Conservation (phyloP, 2,888 invertebrate genomes). For the Sinodicranocentrus sp. region DNA sequence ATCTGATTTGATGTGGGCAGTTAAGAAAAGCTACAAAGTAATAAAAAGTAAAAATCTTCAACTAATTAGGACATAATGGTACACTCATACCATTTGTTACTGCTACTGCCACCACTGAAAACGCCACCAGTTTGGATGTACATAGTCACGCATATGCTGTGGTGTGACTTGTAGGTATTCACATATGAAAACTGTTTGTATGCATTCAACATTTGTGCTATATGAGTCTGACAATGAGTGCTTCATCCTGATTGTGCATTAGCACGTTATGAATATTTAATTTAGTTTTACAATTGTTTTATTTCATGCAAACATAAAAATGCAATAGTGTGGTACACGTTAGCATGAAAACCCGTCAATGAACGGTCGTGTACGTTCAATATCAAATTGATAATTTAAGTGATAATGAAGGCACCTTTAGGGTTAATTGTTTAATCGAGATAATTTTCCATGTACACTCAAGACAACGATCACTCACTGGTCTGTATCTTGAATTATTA, state of each 20-base stretch:
- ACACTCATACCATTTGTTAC: not conserved
- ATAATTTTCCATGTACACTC: not conserved
- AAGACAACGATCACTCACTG: not conserved
- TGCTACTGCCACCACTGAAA: not conserved
- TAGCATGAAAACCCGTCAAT: not conserved
- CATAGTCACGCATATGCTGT: not conserved
- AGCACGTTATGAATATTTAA: not conserved
- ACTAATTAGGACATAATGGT: conserved; percentile 23
- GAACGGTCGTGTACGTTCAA: not conserved
- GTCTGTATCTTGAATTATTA: not conserved
- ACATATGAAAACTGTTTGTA: not conserved
- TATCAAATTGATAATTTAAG: not conserved
- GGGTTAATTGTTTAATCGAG: conserved; percentile 20
- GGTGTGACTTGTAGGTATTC: not conserved
- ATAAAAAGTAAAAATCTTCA: conserved; percentile 1
- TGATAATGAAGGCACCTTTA: conserved; percentile 6
- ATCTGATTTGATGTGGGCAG: not conserved
- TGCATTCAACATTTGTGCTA: not conserved
- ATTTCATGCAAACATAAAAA: not conserved
- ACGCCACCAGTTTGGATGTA: not conserved
- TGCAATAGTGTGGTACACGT: not conserved
- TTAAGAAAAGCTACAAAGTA: not conserved
- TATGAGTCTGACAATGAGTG: not conserved
- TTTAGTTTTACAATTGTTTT: not conserved
- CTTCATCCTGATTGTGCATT: not conserved